These are phyloP conservation scores for Falco punctatus DNA, from an alignment of 2,113 vertebrate species.

Conservation along the genomic window DNA sequence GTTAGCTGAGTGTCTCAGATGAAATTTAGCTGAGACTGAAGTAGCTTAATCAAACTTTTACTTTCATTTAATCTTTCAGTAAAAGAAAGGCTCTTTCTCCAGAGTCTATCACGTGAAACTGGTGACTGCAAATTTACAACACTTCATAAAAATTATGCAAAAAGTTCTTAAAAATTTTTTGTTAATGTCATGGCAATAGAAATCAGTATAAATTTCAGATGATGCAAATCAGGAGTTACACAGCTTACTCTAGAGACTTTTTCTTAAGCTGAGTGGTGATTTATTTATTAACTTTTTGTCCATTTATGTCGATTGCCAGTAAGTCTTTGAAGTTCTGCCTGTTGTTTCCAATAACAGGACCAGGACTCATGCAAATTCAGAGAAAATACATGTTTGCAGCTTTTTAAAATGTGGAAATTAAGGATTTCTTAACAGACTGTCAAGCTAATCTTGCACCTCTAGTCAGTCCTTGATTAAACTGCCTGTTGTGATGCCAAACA, in stretches of 20 bases:
- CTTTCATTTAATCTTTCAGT: background rate
- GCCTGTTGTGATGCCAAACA: background rate
- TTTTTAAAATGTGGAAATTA: constrained; percentile 36
- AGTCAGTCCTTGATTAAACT: constrained; percentile 26
- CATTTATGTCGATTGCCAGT: constrained; percentile 51
- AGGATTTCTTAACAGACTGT: background rate
- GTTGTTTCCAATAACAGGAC: constrained; percentile 68
- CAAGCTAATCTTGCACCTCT: background rate
- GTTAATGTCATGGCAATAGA: background rate
- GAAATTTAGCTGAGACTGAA: background rate
- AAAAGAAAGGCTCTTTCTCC: background rate
- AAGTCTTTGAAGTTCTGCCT: constrained; percentile 31
- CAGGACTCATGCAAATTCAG: constrained; percentile 16
- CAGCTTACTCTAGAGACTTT: background rate
- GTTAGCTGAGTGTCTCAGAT: background rate
- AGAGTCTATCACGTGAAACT: constrained; percentile 32
- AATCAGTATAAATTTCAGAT: constrained; percentile 33
- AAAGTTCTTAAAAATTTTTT: background rate
- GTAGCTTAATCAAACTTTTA: constrained; percentile 15
- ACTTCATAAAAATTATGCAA: background rate
- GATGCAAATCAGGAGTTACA: constrained; percentile 60
- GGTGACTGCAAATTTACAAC: background rate
- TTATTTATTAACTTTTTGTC: constrained; percentile 67
- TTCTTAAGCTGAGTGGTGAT: constrained; percentile 45
- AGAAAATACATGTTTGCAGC: constrained; percentile 4